Evolutionary conservation across 2,113 vertebrate species (phyloP).

Genomic region (Mastomys coucha): DNA sequence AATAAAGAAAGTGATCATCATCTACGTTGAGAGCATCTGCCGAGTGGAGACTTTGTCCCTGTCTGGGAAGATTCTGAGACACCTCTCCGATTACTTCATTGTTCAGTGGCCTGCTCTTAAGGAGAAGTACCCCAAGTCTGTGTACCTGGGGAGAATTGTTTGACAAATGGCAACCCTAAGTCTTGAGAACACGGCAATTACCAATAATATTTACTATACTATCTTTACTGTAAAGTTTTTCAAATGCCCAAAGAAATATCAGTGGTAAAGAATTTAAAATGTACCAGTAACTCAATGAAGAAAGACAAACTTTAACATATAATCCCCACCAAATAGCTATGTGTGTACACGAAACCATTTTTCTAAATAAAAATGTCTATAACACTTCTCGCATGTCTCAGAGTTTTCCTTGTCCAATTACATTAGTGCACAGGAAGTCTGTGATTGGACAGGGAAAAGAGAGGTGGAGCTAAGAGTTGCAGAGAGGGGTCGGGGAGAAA

Average conservation of each 20-base stretch:
- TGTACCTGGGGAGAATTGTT: slow-evolving; percentile 95
- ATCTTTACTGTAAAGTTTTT: slow-evolving; percentile 58
- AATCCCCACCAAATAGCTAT: slow-evolving; percentile 16
- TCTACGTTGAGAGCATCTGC: slow-evolving; percentile 97
- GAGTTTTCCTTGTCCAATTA: too few species aligned
- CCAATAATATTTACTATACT: neutral
- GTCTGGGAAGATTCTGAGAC: slow-evolving; percentile 94
- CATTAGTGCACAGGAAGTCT: too few species aligned
- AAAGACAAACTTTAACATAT: slow-evolving; percentile 45
- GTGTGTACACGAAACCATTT: neutral
- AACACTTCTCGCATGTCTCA: neutral
- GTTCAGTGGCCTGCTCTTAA: slow-evolving; percentile 95
- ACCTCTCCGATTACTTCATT: slow-evolving; percentile 94
- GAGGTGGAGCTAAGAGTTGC: too few species aligned
- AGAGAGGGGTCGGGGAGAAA: too few species aligned
- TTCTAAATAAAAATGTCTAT: neutral
- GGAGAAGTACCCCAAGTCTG: slow-evolving; percentile 93
- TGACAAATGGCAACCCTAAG: slow-evolving; percentile 79
- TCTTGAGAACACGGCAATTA: slow-evolving; percentile 41
- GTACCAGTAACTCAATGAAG: neutral
- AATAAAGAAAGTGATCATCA: slow-evolving; percentile 93
- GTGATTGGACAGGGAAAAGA: too few species aligned
- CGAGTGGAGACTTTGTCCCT: slow-evolving; percentile 95
- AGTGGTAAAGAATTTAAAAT: neutral
- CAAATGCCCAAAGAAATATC: slow-evolving; percentile 53